Conservation (phyloP, 2,797 vertebrate species). For the Poeciliopsis presidionis region DNA sequence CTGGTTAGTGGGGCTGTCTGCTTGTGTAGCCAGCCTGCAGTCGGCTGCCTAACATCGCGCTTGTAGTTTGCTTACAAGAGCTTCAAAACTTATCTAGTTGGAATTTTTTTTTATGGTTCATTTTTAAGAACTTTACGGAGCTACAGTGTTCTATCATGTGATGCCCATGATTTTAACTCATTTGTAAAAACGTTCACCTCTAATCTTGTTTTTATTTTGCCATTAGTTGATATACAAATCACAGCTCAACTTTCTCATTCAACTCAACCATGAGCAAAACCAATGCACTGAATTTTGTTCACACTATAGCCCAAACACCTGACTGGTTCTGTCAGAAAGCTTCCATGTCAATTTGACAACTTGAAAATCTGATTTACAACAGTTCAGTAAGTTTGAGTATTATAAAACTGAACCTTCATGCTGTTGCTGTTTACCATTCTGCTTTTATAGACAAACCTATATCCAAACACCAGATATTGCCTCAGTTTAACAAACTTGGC, state of each 20-base stretch:
- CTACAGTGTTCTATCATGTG: too few relatives aligned
- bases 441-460: background rate
- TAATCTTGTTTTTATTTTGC: background rate
- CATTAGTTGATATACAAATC: background rate
- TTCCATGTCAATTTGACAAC: background rate
- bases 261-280: background rate
- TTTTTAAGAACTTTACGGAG: background rate
- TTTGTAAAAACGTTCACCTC: background rate
- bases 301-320: background rate
- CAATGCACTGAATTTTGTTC: background rate
- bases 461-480: background rate
- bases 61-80: background rate
- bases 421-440: background rate
- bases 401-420: background rate
- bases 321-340: background rate
- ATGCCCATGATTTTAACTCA: background rate
- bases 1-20: background rate
- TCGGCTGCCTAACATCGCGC: background rate
- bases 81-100: background rate
- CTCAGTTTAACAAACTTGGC: background rate
- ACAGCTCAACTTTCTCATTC: background rate
- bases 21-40: background rate
- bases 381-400: background rate
- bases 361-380: background rate
- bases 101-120: background rate